These are phyloP conservation scores for Protophormia terraenovae DNA, from an alignment of 2,888 invertebrate species.

Conservation along the genomic window DNA sequence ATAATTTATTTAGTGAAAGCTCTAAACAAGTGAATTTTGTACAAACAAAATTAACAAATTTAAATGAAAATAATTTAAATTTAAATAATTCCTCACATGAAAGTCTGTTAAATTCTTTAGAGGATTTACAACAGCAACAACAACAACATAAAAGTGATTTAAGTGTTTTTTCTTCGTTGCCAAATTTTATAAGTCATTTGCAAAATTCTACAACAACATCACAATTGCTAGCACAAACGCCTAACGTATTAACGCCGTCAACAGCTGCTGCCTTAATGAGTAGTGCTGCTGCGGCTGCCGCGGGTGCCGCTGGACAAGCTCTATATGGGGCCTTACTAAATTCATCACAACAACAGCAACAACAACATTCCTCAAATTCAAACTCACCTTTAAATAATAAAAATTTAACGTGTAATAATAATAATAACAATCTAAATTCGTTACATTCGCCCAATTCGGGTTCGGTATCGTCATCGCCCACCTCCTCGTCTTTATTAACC, in stretches of 20 bases:
- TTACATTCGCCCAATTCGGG: constrained; percentile 71
- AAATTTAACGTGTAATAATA: constrained; percentile 51
- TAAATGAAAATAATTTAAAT: constrained; percentile 55
- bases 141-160: constrained; percentile 71
- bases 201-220: constrained; percentile 69
- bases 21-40: constrained; percentile 59
- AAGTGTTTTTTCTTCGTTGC: constrained; percentile 75
- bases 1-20: constrained; percentile 55
- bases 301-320: constrained; percentile 90
- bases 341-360: constrained; percentile 87
- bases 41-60: constrained; percentile 49
- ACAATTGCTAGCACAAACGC: constrained; percentile 66
- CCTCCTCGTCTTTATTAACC: constrained; percentile 74
- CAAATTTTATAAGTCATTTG: constrained; percentile 71
- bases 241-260: constrained; percentile 71
- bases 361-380: constrained; percentile 56
- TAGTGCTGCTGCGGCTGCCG: constrained; percentile 86
- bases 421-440: constrained; percentile 51
- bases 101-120: constrained; percentile 67
- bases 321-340: constrained; percentile 93
- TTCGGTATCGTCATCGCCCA: constrained; percentile 71
- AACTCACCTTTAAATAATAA: constrained; percentile 62
- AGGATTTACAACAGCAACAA: constrained; percentile 69
- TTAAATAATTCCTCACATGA: constrained; percentile 66
- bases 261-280: constrained; percentile 85